phyloP scores from a whole-genome alignment of 2,888 invertebrate species.

The Drosophila basisetae region DNA sequence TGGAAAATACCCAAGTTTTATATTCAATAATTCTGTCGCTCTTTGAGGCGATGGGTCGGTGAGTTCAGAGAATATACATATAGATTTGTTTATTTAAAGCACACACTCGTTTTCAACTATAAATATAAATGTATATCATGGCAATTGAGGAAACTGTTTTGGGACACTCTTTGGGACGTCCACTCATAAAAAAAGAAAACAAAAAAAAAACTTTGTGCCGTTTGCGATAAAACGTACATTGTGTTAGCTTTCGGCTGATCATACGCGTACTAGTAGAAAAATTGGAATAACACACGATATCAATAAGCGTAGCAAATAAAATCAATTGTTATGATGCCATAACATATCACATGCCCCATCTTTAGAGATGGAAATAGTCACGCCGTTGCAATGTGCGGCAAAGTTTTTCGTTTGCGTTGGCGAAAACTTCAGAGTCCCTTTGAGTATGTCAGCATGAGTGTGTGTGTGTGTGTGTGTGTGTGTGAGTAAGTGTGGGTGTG shows the following conservation, averaged over 20 bases:
- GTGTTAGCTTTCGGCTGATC: conserved; percentile 30
- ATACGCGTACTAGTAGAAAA: conserved; percentile 39
- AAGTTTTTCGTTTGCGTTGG: conserved; percentile 64
- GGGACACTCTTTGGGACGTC: conserved; percentile 6
- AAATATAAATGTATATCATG: conserved; percentile 40
- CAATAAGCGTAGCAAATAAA: conserved; percentile 74
- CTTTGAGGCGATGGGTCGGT: background rate
- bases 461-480: background rate
- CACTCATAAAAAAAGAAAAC: conserved; percentile 26
- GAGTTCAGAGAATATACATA: conserved; percentile 8
- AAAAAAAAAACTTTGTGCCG: conserved; percentile 27
- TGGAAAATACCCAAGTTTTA: background rate
- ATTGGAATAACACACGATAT: conserved; percentile 66
- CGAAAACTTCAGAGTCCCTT: conserved; percentile 49
- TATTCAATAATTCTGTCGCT: background rate
- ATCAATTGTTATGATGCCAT: conserved; percentile 79
- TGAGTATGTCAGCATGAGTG: conserved; percentile 1
- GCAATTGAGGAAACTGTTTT: conserved; percentile 28
- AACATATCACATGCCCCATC: conserved; percentile 64
- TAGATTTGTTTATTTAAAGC: conserved; percentile 16
- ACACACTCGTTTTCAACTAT: conserved; percentile 10
- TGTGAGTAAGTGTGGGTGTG: conserved; percentile 7
- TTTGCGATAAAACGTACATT: conserved; percentile 34
- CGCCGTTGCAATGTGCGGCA: conserved; percentile 57
- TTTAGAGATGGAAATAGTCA: conserved; percentile 6